A percentile compares a stretch with the other conserved stretches of the same genome.
These are phyloP conservation scores for Terebella lapidaria DNA, from an alignment of 2,888 invertebrate species.

Conservation along the genomic window DNA sequence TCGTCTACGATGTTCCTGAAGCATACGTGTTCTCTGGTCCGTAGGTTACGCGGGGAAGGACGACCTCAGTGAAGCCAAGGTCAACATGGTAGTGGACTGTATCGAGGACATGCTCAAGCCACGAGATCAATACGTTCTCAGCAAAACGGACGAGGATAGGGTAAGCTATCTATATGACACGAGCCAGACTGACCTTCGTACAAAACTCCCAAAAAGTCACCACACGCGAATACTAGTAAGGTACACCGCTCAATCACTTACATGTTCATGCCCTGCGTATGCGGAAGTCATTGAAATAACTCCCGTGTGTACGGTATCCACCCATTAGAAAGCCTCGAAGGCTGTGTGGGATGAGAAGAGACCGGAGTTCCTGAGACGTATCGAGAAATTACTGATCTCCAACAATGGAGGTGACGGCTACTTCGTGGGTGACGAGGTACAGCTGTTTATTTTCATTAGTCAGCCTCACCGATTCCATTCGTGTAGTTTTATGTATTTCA, in stretches of 20 bases:
- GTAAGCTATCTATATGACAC: no score
- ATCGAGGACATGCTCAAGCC: slow-evolving; percentile 21
- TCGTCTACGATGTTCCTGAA: not conserved
- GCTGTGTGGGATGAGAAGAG: slow-evolving; percentile 13
- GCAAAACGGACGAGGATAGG: slow-evolving; percentile 13
- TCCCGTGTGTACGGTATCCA: no score
- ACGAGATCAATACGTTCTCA: slow-evolving; percentile 11
- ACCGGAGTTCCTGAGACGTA: not conserved
- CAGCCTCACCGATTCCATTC: no score
- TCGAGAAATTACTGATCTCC: slow-evolving; percentile 2
- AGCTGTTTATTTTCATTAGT: no score
- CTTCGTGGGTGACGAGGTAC: not conserved
- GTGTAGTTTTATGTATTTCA: no score
- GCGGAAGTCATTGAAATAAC: no score
- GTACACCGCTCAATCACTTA: no score
- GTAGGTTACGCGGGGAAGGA: slow-evolving; percentile 25
- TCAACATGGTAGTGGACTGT: slow-evolving; percentile 25
- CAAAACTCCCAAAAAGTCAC: no score
- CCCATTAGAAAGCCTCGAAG: no score
- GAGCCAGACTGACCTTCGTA: no score
- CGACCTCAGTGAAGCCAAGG: slow-evolving; percentile 24
- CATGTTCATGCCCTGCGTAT: no score
- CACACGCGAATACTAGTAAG: no score
- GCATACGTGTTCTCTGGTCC: not conserved
- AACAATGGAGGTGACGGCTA: not conserved